These are phyloP conservation scores for Myodes glareolus DNA, from an alignment of 2,113 vertebrate genomes.

Conservation along the genomic window DNA sequence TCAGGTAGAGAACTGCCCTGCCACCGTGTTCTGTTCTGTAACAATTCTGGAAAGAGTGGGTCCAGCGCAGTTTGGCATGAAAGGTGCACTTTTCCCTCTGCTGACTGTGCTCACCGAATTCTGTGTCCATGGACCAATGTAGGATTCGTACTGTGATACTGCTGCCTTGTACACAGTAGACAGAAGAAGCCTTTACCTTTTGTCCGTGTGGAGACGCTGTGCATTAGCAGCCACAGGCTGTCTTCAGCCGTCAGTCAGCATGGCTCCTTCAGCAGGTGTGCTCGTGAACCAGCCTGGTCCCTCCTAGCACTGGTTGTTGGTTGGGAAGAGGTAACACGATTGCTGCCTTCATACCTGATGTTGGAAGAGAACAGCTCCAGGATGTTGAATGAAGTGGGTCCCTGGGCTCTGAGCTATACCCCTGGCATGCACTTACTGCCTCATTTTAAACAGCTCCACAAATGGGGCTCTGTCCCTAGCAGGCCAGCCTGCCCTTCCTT, in stretches of 20 bases:
- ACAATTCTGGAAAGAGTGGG: conserved; percentile 51
- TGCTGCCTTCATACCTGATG: rapidly evolving
- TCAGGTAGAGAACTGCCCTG: conserved; percentile 81
- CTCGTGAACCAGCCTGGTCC: background rate
- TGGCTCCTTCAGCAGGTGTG: background rate
- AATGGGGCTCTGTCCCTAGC: background rate
- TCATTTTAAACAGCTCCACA: background rate
- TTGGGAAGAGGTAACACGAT: background rate
- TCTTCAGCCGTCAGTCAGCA: background rate
- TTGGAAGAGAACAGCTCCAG: background rate
- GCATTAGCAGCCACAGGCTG: background rate
- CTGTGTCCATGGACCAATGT: conserved; percentile 50
- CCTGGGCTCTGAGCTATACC: background rate
- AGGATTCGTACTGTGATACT: conserved; percentile 11
- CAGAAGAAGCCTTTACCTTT: background rate
- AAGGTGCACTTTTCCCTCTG: conserved; percentile 52
- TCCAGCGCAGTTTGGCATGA: conserved; percentile 49
- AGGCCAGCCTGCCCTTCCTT: background rate
- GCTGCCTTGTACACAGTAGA: background rate
- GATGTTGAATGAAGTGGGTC: background rate
- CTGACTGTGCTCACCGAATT: conserved; percentile 13
- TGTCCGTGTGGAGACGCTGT: background rate
- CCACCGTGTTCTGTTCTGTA: conserved; percentile 77
- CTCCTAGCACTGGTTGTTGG: background rate
- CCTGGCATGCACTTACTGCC: rapidly evolving